These are phyloP conservation scores for Butorides virescens DNA, from an alignment of 2,113 vertebrate species.

Conservation along the genomic window DNA sequence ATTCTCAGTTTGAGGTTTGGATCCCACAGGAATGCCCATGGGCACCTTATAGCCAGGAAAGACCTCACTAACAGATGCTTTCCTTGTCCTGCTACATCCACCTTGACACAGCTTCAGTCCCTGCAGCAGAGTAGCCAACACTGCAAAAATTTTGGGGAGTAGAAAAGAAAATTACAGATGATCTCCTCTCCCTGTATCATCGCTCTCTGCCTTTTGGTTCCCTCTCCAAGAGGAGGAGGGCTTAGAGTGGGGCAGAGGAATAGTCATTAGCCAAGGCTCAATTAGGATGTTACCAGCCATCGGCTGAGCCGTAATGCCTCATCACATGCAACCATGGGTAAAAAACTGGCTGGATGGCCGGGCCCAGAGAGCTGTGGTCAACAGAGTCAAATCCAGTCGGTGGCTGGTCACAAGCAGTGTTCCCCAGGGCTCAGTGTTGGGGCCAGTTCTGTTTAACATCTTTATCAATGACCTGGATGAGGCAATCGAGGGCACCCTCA, in stretches of 20 bases:
- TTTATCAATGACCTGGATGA: too few species aligned
- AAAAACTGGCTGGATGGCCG: too few species aligned
- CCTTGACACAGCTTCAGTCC: not conserved
- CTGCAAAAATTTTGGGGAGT: not conserved
- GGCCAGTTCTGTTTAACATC: too few species aligned
- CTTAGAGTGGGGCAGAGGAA: not conserved
- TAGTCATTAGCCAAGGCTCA: not conserved
- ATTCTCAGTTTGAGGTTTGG: not conserved
- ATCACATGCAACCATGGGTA: too few species aligned
- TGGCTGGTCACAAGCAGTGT: too few species aligned
- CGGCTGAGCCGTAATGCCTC: not conserved
- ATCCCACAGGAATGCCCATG: not conserved
- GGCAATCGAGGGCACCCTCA: too few species aligned
- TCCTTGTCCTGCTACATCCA: not conserved
- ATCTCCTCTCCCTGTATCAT: not conserved
- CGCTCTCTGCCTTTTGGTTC: not conserved
- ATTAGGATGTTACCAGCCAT: not conserved
- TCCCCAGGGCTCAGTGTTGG: too few species aligned
- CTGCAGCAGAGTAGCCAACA: not conserved
- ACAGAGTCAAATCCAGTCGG: too few species aligned
- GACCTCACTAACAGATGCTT: not conserved
- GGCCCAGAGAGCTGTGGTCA: too few species aligned
- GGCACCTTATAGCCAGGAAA: not conserved
- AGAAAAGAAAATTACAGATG: not conserved
- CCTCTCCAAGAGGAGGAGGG: not conserved